A percentile compares a stretch with the other conserved stretches of the same genome.
These are phyloP conservation scores for Lasioglossum villosulum DNA, from an alignment of 2,888 invertebrate genomes.

Conservation along the genomic window DNA sequence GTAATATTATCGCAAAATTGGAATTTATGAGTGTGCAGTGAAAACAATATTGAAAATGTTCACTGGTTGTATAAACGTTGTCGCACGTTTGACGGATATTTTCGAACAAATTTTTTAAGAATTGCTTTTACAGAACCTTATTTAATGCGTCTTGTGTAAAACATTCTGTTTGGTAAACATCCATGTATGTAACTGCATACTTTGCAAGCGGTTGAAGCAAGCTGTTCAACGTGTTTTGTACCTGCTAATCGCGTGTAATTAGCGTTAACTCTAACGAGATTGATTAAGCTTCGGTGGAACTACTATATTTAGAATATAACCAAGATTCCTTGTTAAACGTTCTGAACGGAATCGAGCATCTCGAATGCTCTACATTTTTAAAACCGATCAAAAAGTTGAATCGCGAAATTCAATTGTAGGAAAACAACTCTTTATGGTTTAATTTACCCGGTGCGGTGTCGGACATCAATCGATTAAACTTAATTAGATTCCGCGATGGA, in stretches of 20 bases:
- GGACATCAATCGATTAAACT: neutral
- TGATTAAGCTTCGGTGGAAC: slow-evolving; percentile 3
- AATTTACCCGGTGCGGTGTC: neutral
- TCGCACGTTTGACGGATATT: neutral
- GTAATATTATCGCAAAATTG: neutral
- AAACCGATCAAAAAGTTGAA: neutral
- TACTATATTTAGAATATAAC: slow-evolving; percentile 7
- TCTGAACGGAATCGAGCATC: neutral
- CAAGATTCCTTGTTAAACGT: neutral
- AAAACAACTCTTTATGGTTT: slow-evolving; percentile 1
- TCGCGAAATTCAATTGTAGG: neutral
- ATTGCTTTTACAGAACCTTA: neutral
- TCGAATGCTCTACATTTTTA: slow-evolving; percentile 7
- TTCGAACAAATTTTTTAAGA: neutral
- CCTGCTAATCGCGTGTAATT: neutral
- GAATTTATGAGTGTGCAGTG: neutral
- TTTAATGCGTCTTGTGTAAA: neutral
- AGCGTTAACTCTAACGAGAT: slow-evolving; percentile 8
- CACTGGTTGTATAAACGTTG: neutral
- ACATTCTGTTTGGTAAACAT: neutral
- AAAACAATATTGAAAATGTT: neutral
- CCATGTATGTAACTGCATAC: slow-evolving; percentile 1
- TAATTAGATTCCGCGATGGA: neutral
- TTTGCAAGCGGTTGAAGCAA: neutral
- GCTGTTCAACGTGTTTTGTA: slow-evolving; percentile 1